Base-by-base conservation (phyloP, 2,888 invertebrate genomes). In the Protophormia terraenovae region DNA sequence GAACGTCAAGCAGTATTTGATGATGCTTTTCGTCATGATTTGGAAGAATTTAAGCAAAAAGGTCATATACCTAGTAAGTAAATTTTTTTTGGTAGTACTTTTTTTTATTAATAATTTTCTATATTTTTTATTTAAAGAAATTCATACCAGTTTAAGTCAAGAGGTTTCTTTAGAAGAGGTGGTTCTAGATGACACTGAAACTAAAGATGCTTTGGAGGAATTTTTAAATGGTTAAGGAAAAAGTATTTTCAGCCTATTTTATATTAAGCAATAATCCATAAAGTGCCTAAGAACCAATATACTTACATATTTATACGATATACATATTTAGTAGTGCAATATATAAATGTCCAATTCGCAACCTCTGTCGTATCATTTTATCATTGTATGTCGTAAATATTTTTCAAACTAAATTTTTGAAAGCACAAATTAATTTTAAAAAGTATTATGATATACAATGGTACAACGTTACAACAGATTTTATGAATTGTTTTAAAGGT, bases 1-100 rank as follows among this genome's bases (percentile, higher is more conserved):
- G 96, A 96, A 89, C 93, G 96, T 38, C 95, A 96, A 88, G 94
- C 94, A 82, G 95, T 95, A 0, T 96, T 96, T 88, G 95, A 95
- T 87, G 95, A 95, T 90, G 96, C 95, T 12, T 96, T 96, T 89
- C 94, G 95, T 89, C 94, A 93, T 88, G 96, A 96, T 90, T 90
- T 96, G 86, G 93, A 94, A 87, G 93, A 94, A 71, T 96, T 94
- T 88, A 95, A 95, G 90, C 93, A 93, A 87, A 93, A 94, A 50
- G 95, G 95, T 76, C 93, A 93, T 47, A 92, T 95, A 88, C 94
- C 95, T 89, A 95, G 95, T 95, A 93, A 89, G 90, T 90, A 22
- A 38, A 7, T 3, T 7, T 27, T 12, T n/a, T n/a, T n/a, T n/a
- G n/a, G n/a, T n/a, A n/a, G n/a, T n/a, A 41, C 22, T 16, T 32